Evolutionary conservation across 2,888 invertebrate genomes (phyloP), one percentile per base, ranked within the genome.

Genomic region (Lepidonotus clava): DNA sequence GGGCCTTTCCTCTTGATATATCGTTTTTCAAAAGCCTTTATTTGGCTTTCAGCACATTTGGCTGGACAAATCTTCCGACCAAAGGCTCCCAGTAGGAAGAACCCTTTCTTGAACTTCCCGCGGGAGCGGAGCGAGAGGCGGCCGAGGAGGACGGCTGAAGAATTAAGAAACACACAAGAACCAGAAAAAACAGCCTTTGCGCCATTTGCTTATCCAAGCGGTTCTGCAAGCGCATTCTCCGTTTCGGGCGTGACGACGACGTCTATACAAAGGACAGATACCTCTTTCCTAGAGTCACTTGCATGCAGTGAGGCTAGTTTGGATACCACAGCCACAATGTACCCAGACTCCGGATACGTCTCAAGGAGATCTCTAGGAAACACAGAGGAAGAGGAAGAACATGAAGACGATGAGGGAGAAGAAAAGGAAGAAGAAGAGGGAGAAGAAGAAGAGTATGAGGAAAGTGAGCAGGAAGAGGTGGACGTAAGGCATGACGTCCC

Each of bases 11-110:
- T n/a, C n/a, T n/a, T n/a, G n/a, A n/a, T n/a, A n/a, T n/a, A n/a
- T n/a, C n/a, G n/a, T n/a, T n/a, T n/a, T n/a, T n/a, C n/a, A n/a
- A n/a, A n/a, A n/a, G n/a, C n/a, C 5, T 56, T 5, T 14, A 28
- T 61, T 18, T 11, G n/a, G n/a, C 18, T 61, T 61, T 11, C 61
- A 61, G 61, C 61, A 24, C 61, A 61, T 61, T 32, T 61, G 61
- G 61, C 61, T n/a, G 61, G 61, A n/a, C 61, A 61, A 32, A 61
- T 61, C 24, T 61, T 61, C 28, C 61, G 61, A 1, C 61, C 61
- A 5, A 61, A 28, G 28, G 1, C 28, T 1, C 61, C 61, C 28
- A 61, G 61, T 14, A 1, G 61, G 24, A 61, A 61, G 0, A 61
- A 61, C 28, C 61, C 61, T 14, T 61, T 61, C 61, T 32, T 61